Base-by-base conservation (phyloP, 2,888 invertebrate species). In the Aleiodes testaceus region DNA sequence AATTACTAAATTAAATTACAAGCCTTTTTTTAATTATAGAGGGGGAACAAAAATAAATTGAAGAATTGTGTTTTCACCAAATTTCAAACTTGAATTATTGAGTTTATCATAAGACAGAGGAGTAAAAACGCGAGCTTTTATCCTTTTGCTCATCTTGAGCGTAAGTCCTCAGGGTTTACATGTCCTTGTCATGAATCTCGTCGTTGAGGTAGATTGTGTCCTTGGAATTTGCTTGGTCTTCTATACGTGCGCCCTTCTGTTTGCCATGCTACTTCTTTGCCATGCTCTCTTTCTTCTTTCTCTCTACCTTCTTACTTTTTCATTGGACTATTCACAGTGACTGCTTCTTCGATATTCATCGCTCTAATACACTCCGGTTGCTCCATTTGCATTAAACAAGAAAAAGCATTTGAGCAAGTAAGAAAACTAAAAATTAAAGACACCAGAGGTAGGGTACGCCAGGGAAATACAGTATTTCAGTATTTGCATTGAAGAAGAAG, bases 121-220 rank as follows among this genome's bases (percentile, higher is more conserved):
- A 1, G 22, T 3, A 3, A 52, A 20, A 12, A 52, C 11, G 22
- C 9, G 12, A 12, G 22, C 22, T 20, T 53, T 22, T 20, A 26
- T 22, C 53, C 53, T n/a, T 53, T 20, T 20, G 12, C 53, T 12
- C 53, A 53, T 12, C 22, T 53, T 7, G 5, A 16, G 12, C 22
- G 20, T 53, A 53, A 7, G 53, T 53, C 52, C 16, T 52, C 53
- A 53, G 53, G 53, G 53, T 11, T 53, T 20, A 22, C 53, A 26
- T 75, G 78, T 81, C 80, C 79, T 79, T 78, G 82, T 80, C 80
- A 77, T 79, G 78, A 77, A 74, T 77, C 76, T 73, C 73, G 75
- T 77, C 77, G 78, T 79, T 78, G 77, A 78, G 79, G 77, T 78
- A 77, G 77, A 79, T 78, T 79, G 76, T 82, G 83, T 80, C 83